These are phyloP conservation scores for Atta colombica DNA, from an alignment of 1,140 invertebrate species.

Conservation along the genomic window DNA sequence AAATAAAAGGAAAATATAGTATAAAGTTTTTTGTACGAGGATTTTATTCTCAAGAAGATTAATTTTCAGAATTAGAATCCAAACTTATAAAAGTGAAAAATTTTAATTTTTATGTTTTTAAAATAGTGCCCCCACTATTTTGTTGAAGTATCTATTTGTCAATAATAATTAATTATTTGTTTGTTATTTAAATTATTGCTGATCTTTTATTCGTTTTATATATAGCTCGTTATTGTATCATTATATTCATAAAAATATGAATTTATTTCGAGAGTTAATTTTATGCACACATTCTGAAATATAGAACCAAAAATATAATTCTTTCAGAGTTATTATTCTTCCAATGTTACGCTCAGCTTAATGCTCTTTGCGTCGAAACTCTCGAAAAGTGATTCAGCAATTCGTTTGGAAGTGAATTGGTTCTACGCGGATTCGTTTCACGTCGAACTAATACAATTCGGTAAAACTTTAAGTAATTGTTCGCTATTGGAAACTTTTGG, in stretches of 20 bases:
- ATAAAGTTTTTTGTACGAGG: background rate
- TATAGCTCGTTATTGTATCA: background rate
- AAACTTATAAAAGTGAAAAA: background rate
- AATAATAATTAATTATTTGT: constrained; percentile 1
- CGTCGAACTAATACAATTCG: constrained; percentile 46
- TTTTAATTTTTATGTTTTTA: background rate
- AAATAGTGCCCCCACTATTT: background rate
- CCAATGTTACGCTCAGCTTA: constrained; percentile 29
- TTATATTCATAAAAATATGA: background rate
- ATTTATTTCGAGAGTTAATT: background rate
- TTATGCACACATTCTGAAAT: background rate
- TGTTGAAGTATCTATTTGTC: background rate
- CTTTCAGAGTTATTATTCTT: constrained; percentile 14
- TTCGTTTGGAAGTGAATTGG: constrained; percentile 47
- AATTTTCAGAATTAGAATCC: background rate
- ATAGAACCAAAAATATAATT: constrained; percentile 35
- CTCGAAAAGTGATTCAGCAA: constrained; percentile 35
- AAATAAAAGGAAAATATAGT: constrained; percentile 1
- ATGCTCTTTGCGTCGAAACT: constrained; percentile 34
- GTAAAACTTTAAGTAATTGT: constrained; percentile 56
- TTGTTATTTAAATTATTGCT: background rate
- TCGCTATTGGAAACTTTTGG: constrained; percentile 32
- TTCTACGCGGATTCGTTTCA: constrained; percentile 26
- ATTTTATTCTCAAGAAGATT: constrained; percentile 22
- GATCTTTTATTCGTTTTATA: background rate